A percentile compares a stretch with the other conserved stretches of the same genome.
phyloP scores from a whole-genome alignment of 1,140 invertebrate genomes.

The Lucilia cuprina region DNA sequence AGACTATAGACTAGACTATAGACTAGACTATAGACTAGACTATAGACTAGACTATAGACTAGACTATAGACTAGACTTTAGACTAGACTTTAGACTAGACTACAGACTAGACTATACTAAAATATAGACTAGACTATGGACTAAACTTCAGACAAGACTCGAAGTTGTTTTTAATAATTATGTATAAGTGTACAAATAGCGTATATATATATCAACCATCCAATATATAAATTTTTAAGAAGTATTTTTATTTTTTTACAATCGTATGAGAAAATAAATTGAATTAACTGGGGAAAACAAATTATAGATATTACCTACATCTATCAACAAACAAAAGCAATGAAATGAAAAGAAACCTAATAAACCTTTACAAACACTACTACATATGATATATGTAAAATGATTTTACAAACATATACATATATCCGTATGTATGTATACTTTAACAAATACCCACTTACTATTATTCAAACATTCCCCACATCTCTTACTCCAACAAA shows the following conservation, averaged over 20 bases:
- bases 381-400: not conserved
- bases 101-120: no score
- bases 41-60: no score
- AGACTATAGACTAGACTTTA: no score
- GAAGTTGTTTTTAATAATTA: not conserved
- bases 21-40: no score
- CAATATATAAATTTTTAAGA: no score
- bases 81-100: no score
- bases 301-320: not conserved
- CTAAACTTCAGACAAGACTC: no score
- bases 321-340: not conserved
- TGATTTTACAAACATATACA: not conserved
- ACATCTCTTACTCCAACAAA: not conserved
- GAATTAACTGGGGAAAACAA: not conserved
- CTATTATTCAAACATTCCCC: not conserved
- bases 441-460: not conserved
- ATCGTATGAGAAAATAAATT: not conserved
- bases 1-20: no score
- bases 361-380: not conserved
- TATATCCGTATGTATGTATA: not conserved
- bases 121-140: no score
- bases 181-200: not conserved
- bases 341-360: not conserved
- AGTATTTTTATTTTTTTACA: not conserved
- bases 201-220: not conserved